These are phyloP conservation scores for Nothoprocta pentlandii DNA, from an alignment of 2,113 vertebrate species.

Conservation along the genomic window DNA sequence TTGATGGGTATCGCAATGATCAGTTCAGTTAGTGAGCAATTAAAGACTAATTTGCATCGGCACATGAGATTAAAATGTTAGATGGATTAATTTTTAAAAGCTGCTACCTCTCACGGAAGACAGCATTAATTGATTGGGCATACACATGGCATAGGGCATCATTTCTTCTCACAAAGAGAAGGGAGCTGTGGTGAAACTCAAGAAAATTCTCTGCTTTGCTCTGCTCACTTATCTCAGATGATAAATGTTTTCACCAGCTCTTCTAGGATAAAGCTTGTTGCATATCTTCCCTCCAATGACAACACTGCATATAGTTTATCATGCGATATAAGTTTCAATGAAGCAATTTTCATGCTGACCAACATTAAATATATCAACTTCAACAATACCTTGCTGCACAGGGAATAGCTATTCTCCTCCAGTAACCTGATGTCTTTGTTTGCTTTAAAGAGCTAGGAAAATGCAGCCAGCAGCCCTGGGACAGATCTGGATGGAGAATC, in stretches of 20 bases:
- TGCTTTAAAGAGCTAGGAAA: background rate
- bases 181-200: background rate
- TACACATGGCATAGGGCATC: background rate
- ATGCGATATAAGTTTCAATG: background rate
- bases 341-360: background rate
- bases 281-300: background rate
- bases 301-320: background rate
- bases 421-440: rapidly evolving
- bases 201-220: background rate
- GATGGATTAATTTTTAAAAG: constrained; percentile 33
- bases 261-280: background rate
- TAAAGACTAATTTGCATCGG: constrained; percentile 39
- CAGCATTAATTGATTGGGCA: background rate
- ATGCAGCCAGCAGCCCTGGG: background rate
- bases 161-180: background rate
- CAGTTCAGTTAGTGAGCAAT: constrained; percentile 6
- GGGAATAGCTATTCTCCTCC: background rate
- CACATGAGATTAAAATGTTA: constrained; percentile 1
- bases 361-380: background rate
- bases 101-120: background rate
- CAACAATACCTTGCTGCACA: background rate
- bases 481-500: background rate
- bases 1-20: constrained; percentile 13
- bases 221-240: background rate
- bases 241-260: background rate